These are phyloP conservation scores for Ophion ventricosus DNA, from an alignment of 2,888 invertebrate genomes.

Conservation along the genomic window DNA sequence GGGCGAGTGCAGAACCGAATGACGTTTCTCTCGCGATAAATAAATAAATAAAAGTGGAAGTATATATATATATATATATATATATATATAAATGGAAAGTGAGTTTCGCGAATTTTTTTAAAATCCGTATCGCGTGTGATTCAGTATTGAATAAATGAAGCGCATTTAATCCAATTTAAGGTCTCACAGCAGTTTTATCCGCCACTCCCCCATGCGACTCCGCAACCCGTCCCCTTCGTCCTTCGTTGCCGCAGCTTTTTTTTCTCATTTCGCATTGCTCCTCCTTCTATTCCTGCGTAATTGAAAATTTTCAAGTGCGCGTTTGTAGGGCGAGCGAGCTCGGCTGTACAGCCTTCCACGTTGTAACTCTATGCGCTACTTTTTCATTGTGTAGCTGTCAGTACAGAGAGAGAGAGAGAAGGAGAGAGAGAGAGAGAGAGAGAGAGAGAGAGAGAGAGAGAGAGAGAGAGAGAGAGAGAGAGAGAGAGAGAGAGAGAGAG, in stretches of 20 bases:
- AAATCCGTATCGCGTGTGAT: slow-evolving; percentile 48
- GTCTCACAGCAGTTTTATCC: slow-evolving; percentile 45
- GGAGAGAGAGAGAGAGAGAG: not conserved
- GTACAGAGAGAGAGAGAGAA: not conserved
- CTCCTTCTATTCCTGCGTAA: slow-evolving; percentile 61
- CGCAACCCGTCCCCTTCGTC: not conserved
- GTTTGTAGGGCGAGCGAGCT: slow-evolving; percentile 39
- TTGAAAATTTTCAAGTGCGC: slow-evolving; percentile 62
- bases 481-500: slow-evolving; percentile 1
- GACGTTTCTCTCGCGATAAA: slow-evolving; percentile 46
- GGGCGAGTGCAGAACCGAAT: slow-evolving; percentile 18
- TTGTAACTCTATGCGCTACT: slow-evolving; percentile 62
- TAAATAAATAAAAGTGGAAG: slow-evolving; percentile 35
- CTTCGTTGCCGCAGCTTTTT: slow-evolving; percentile 24
- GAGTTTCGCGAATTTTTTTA: slow-evolving; percentile 25
- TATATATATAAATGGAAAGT: not conserved
- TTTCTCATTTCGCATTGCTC: slow-evolving; percentile 42
- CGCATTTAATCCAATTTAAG: slow-evolving; percentile 63
- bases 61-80: not conserved
- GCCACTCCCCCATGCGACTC: not conserved
- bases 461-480: slow-evolving; percentile 19
- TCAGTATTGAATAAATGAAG: slow-evolving; percentile 64
- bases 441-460: slow-evolving; percentile 18
- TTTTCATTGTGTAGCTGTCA: slow-evolving; percentile 61
- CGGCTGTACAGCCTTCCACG: slow-evolving; percentile 37